Evolutionary conservation across 2,113 vertebrate genomes (phyloP).

Genomic region (Lampris megalopsis): DNA sequence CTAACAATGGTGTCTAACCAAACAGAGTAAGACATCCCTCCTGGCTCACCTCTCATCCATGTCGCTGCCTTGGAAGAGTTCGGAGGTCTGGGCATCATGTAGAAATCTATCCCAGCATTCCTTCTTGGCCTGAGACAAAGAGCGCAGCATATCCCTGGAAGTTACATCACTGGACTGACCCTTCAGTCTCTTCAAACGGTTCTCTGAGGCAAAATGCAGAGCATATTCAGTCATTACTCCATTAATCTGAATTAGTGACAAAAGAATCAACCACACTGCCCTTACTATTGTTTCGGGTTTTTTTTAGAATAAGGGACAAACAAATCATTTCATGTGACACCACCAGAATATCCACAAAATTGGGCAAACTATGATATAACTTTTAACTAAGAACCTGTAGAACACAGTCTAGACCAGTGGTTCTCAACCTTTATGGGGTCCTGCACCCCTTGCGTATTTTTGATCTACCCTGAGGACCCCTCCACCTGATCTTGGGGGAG

Average conservation of each 20-base stretch:
- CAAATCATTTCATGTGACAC: no score
- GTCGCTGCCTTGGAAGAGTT: constrained; percentile 88
- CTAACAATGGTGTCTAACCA: background rate
- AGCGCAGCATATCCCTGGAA: constrained; percentile 94
- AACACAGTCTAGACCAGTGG: no score
- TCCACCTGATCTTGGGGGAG: no score
- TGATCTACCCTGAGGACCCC: no score
- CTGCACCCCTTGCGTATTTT: no score
- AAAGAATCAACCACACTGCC: no score
- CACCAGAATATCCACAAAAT: no score
- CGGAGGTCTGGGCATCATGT: constrained; percentile 90
- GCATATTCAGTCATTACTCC: background rate
- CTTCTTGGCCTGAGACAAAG: constrained; percentile 94
- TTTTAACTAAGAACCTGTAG: no score
- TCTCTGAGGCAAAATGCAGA: constrained; percentile 82
- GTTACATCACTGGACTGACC: constrained; percentile 93
- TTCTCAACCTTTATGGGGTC: no score
- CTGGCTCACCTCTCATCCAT: constrained; percentile 89
- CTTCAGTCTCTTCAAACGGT: constrained; percentile 91
- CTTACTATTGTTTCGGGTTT: no score
- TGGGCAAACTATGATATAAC: no score
- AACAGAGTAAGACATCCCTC: background rate
- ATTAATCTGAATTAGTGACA: background rate
- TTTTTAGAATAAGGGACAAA: no score
- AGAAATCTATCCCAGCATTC: constrained; percentile 98